phyloP scores from a whole-genome alignment of 92 coral and sea anemone species.

The Zoanthus sociatus region DNA sequence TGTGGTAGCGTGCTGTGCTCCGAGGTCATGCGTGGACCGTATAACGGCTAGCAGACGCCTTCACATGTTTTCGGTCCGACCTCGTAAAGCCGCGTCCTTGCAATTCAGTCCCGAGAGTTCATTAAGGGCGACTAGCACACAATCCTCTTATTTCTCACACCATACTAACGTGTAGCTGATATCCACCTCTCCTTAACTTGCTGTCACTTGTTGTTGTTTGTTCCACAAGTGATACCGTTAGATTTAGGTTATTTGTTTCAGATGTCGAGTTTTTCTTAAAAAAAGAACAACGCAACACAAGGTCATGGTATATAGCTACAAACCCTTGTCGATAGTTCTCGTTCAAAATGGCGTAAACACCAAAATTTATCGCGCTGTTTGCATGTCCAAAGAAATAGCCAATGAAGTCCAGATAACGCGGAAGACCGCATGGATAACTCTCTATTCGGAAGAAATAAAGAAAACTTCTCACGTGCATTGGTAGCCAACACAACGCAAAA shows the following conservation, averaged over 20 bases:
- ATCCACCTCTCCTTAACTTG: background rate
- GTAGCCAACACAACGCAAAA: constrained; percentile 83
- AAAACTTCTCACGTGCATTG: constrained; percentile 74
- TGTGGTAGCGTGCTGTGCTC: too few relatives aligned
- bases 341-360: constrained; percentile 72
- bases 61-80: too few relatives aligned
- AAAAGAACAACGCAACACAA: constrained; percentile 3
- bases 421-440: constrained; percentile 71
- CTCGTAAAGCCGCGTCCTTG: too few relatives aligned
- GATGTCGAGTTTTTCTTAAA: background rate
- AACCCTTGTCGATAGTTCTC: constrained; percentile 58
- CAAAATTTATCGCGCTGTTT: constrained; percentile 76
- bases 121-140: too few relatives aligned
- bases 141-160: too few relatives aligned
- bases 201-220: constrained; percentile 1
- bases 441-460: constrained; percentile 65
- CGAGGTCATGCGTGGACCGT: too few relatives aligned
- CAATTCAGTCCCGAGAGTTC: too few relatives aligned
- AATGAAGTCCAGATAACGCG: constrained; percentile 71
- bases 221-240: constrained; percentile 24
- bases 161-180: too few relatives aligned
- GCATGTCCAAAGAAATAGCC: constrained; percentile 84
- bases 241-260: background rate
- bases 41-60: too few relatives aligned
- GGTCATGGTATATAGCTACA: constrained; percentile 10